Evolutionary conservation across 2,888 invertebrate species (phyloP), one percentile per base, ranked within the genome.

Genomic region (Charanyca ferruginea): DNA sequence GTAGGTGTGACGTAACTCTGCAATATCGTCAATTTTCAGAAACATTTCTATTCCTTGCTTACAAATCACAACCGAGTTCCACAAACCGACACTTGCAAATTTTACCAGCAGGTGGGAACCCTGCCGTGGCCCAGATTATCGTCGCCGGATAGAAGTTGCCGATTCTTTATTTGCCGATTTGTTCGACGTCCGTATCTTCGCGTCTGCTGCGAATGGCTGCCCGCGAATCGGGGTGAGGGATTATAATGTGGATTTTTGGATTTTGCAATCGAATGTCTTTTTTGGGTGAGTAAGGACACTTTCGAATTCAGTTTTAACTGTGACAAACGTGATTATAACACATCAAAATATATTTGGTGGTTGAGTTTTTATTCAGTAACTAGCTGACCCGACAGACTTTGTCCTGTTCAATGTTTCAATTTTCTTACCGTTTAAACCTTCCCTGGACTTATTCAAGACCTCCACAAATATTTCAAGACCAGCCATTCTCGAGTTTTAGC

Each of bases 101-200:
- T 41, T 58, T 42, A 48, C 20, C 20, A 7, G 16, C 54, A 53
- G 42, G 64, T 72, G 76, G 25, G 66, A 81, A 18, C 81, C 80
- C 78, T 69, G 16, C 16, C 23, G 16, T 51, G 64, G 49, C 70
- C 67, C 51, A 73, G 79, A 79, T 82, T 80, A 73, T 71, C 69
- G 78, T 55, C 67, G 57, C 35, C 71, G 54, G 79, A 64, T 74
- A 75, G 63, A 66, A 80, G 66, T 77, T 65, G 61, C 74, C 69
- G 73, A 81, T 83, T 77, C 79, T 79, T 77, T 83, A 83, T 73
- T 79, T 79, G 77, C 68, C 73, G 79, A 81, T 83, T 79, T 83
- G 77, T 81, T 76, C 70, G 73, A 75, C 45, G 67, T 55, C 55
- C 73, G 68, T 74, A 75, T 80, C 80, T 73, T 23, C 57, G 57